Conservation (phyloP, 2,797 vertebrate species). For the Dicrostonyx torquatus region DNA sequence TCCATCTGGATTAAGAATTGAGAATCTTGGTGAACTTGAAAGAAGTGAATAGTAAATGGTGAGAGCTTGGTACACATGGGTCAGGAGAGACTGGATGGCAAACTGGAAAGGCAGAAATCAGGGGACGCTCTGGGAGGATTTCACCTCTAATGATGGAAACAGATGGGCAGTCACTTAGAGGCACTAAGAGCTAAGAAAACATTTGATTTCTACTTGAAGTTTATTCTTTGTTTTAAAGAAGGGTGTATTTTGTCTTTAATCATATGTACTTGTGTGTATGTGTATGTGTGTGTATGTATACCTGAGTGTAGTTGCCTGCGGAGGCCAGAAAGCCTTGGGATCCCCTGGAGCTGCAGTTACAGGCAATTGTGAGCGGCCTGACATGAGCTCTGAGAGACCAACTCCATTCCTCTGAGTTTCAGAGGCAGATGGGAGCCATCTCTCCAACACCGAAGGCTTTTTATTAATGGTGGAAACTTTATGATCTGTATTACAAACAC, state of each 20-base stretch:
- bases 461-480: not conserved
- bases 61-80: not conserved
- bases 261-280: not conserved
- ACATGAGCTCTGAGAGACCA: too few relatives aligned
- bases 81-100: accelerated
- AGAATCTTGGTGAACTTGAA: not conserved
- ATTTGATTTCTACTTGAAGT: not conserved
- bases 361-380: not conserved
- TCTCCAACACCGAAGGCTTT: not conserved
- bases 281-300: not conserved
- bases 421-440: not conserved
- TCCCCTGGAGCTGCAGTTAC: not conserved
- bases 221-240: not conserved
- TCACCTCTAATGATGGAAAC: not conserved
- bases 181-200: not conserved
- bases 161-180: not conserved
- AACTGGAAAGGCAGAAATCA: too few relatives aligned
- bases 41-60: accelerated
- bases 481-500: not conserved
- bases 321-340: not conserved
- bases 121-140: too few relatives aligned
- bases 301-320: not conserved
- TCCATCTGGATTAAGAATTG: not conserved
- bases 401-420: not conserved
- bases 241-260: not conserved